phyloP scores from a whole-genome alignment of 2,888 invertebrate species.

The Aproaerema taeniolella region DNA sequence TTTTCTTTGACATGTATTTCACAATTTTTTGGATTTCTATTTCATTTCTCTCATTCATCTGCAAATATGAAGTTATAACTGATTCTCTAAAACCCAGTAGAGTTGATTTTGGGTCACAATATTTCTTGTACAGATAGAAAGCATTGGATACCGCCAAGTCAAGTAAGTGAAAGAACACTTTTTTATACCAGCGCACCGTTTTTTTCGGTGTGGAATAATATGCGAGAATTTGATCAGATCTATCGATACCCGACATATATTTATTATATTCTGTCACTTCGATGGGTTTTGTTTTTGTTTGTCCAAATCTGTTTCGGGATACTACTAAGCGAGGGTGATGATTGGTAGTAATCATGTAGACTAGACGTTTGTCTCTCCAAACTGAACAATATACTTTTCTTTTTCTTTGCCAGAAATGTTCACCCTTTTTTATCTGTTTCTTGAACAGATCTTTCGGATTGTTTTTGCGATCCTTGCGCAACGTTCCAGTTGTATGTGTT shows the following conservation, averaged over 20 bases:
- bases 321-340: slow-evolving; percentile 22
- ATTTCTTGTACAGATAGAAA: slow-evolving; percentile 2
- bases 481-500: slow-evolving; percentile 25
- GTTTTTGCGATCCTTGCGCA: slow-evolving; percentile 22
- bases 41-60: not conserved
- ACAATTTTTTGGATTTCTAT: not conserved
- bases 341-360: slow-evolving; percentile 29
- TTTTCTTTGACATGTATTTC: not conserved
- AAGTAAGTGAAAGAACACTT: slow-evolving; percentile 9
- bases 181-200: slow-evolving; percentile 12
- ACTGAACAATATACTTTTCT: slow-evolving; percentile 24
- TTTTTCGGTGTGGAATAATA: slow-evolving; percentile 10
- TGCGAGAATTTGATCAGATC: slow-evolving; percentile 2
- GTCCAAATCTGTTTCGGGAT: slow-evolving; percentile 2
- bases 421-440: slow-evolving; percentile 27
- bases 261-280: slow-evolving; percentile 7
- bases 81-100: slow-evolving; percentile 4
- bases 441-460: slow-evolving; percentile 20
- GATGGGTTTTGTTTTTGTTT: slow-evolving; percentile 2
- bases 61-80: not conserved
- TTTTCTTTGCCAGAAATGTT: slow-evolving; percentile 30
- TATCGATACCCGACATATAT: slow-evolving; percentile 8
- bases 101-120: slow-evolving; percentile 6
- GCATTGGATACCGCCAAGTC: slow-evolving; percentile 3
- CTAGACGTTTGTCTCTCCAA: slow-evolving; percentile 31